Evolutionary conservation across 1,140 invertebrate species (phyloP).

Genomic region (Calephelis virginiensis): DNA sequence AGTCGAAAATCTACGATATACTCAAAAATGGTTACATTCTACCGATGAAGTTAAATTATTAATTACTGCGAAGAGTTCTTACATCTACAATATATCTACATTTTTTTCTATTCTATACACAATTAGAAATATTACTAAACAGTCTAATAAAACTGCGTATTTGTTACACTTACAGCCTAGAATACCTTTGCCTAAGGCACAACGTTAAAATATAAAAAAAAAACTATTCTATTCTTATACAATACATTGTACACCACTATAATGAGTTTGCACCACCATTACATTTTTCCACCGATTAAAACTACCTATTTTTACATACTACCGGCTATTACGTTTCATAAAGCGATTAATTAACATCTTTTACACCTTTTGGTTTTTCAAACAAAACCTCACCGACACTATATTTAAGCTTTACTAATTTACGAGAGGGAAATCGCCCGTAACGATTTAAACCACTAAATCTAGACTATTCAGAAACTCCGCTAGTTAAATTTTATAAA

Average conservation of each 20-base stretch:
- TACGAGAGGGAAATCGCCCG: slow-evolving; percentile 53
- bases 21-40: slow-evolving; percentile 31
- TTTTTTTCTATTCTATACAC: slow-evolving; percentile 53
- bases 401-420: slow-evolving; percentile 58
- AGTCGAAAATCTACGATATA: slow-evolving; percentile 34
- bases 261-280: slow-evolving; percentile 76
- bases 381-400: slow-evolving; percentile 34
- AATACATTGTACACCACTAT: slow-evolving; percentile 60
- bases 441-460: slow-evolving; percentile 48
- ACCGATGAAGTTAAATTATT: slow-evolving; percentile 54
- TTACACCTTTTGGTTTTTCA: slow-evolving; percentile 26
- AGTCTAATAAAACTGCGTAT: slow-evolving; percentile 46
- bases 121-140: slow-evolving; percentile 39
- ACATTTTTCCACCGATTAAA: slow-evolving; percentile 40
- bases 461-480: slow-evolving; percentile 60
- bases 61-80: slow-evolving; percentile 39
- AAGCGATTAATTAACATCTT: slow-evolving; percentile 25
- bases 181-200: slow-evolving; percentile 29
- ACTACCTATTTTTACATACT: slow-evolving; percentile 57
- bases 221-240: slow-evolving; percentile 64
- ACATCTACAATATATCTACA: slow-evolving; percentile 22
- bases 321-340: slow-evolving; percentile 45
- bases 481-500: slow-evolving; percentile 56
- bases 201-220: slow-evolving; percentile 33
- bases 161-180: slow-evolving; percentile 30